Base-by-base conservation (phyloP, 1,140 invertebrate species). In the Pseudoatta argentina region DNA sequence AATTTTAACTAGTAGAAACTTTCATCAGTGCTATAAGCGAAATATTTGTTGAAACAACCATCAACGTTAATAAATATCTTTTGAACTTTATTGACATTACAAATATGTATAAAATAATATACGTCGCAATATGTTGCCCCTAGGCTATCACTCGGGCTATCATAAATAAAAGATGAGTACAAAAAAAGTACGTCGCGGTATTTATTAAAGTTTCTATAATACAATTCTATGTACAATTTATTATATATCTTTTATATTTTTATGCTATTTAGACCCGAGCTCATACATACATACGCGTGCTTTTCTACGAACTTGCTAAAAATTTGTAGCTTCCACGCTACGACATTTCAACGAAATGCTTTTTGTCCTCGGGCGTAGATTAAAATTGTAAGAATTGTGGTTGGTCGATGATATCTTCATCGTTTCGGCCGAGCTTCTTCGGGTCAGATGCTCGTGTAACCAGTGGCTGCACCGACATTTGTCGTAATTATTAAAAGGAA, bases 311-410 rank as follows among this genome's bases (percentile, higher is more conserved):
- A 14, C 12, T 24, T 24, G 27, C 53, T 57, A 57, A 76, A 76
- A 76, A 39, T 76, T 76, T 76, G 6, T 39, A 39, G 18, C 21
- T 24, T 24, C 0, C 30, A 4, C 30, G 1, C 8, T 48, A 81
- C 27, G 55, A 67, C 59, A 59, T 82, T 72, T 0, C 6, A 21
- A 27, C 10, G 51, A 79, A 81, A 34, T 48, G 69, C 18, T 82
- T 30, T 73, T 10, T 16, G 34, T 48, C 2, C 7, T 73, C 34
- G 67, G 24, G 6, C 12, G 21, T 73, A 61, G 24, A 73, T 82
- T 72, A 82, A 72, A 82, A 59, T 82, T 72, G 67, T 72, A 82
- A 72, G 79, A 82, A 82, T 61, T 44, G 53, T 7, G 69, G 16
- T 30, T 27, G 67, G 67, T 61, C 69, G 67, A 73, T 51, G 55